Base-by-base conservation (phyloP, 2,797 vertebrate genomes). In the Buphagus erythrorhynchus region DNA sequence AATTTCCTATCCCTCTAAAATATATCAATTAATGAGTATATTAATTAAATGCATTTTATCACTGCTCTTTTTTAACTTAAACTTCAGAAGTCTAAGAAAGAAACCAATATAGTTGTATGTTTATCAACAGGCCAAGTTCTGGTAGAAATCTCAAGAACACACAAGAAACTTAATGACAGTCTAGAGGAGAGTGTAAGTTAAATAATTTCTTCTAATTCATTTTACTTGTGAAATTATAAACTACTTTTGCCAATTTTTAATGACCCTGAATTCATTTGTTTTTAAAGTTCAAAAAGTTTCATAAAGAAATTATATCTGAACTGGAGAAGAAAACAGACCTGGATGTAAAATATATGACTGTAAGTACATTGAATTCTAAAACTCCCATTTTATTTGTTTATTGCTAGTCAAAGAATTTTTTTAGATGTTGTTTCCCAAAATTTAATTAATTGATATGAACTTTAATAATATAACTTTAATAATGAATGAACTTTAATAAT, bases 291-390 rank as follows among this genome's bases (percentile, higher is more conserved):
- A 99, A 98, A 97, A 98, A 97, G 95, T 99, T 99, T 95, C 99
- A 99, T 96, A 98, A 97, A 96, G 99, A 99, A 38, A 99, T 99
- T 75, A 98, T 99, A 81, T 88, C 94, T 21, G 99, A 99, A 96
- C 97, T 99, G 97, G 99, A 99, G 97, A 99, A 98, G 98, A 99
- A 99, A 98, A 99, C 99, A 2, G 99, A 99, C 36, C 98, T 99
- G 97, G 99, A 99, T 86, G 98, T 99, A 40, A 99, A 99, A 94
- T 99, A 99, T 43, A 99, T 99, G 99, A 99, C 98, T 31, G 99
- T 99, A 96, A 99, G 99, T 98, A 89, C 5, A 13, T 9, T 75
- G 2, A 21, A 7, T 62, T 59, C 52, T 54, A n/a, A 59, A 81
- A 8, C 16, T 54, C 26, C 0, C 59, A 17, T 68, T 74, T 85